Evolutionary conservation across 2,113 vertebrate species (phyloP), one percentile per base, ranked within the genome.

Genomic region (pig (Sus scrofa)): DNA sequence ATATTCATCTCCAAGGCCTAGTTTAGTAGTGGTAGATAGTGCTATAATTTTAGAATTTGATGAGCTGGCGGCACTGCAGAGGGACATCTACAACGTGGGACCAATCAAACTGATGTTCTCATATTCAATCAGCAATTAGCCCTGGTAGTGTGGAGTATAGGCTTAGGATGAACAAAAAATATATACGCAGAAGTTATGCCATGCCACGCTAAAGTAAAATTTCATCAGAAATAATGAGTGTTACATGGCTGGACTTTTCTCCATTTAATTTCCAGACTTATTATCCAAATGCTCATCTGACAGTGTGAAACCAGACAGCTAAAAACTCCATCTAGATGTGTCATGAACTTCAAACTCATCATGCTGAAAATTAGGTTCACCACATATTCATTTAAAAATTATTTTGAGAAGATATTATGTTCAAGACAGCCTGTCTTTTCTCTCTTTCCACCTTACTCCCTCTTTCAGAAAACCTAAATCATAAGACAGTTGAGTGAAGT

Each of bases 361-460:
- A 68, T 37, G 71, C 24, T 87, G 44, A 93, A 87, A 91, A 71
- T 50, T 93, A 18, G 30, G 70, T 70, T 56, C 7, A 86, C 44
- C 16, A 70, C 30, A 87, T 37, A 71, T 79, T 79, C 58, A 73
- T 32, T 91, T 67, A 54, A 34, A 93, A 92, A 15, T 60, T 54
- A 87, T 58, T 96, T 93, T 91, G 82, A 74, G 50, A 73, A 79
- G 27, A 67, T 81, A 74, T 14, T 87, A 27, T 67, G 67, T 58
- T 91, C 34, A 37, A 78, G 14, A 19, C 3, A 62, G 32, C 70
- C 2, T 62, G 44, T 74, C 18, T 60, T 93, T 82, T 58, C 15
- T 20, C 34, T 85, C 52, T 91, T 3, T n/a, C 14, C 0, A n/a
- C 84, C 71, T 7, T 87, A 37, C 5, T 54, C 13, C 3, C 8